Evolutionary conservation across 2,888 invertebrate species (phyloP).

Genomic region (Microchrysa polita): DNA sequence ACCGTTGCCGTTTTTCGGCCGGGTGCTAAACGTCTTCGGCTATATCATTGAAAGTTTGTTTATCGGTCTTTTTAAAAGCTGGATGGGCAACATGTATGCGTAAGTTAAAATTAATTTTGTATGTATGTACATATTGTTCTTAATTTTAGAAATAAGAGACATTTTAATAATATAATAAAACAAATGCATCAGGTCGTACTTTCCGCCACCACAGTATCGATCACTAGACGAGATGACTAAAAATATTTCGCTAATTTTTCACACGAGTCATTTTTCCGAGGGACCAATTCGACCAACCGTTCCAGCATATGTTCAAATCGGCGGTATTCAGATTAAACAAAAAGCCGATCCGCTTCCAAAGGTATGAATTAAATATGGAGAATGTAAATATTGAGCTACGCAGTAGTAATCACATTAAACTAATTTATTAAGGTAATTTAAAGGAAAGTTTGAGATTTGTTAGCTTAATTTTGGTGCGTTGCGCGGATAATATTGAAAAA

Average conservation of each 20-base stretch:
- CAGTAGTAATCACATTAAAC: too few species aligned
- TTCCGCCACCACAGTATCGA: conserved; percentile 55
- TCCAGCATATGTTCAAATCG: conserved; percentile 60
- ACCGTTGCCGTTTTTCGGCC: not conserved
- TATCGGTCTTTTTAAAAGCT: not conserved
- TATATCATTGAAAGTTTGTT: not conserved
- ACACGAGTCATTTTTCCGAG: conserved; percentile 60
- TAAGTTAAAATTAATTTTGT: not conserved
- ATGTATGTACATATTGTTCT: too few species aligned
- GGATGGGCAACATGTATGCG: not conserved
- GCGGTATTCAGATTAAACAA: conserved; percentile 61
- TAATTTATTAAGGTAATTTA: too few species aligned
- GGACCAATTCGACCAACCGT: conserved; percentile 59
- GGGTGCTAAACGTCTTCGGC: not conserved
- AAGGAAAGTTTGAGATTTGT: too few species aligned
- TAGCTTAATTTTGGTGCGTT: too few species aligned
- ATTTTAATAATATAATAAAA: too few species aligned
- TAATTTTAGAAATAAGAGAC: too few species aligned
- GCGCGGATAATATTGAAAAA: too few species aligned
- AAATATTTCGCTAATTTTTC: conserved; percentile 59
- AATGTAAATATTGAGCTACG: not conserved
- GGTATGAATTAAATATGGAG: conserved; percentile 48
- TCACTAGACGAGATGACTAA: conserved; percentile 54
- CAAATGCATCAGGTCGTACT: conserved; percentile 55
- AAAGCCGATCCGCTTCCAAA: conserved; percentile 58